Percentiles rank a stretch among this genome's conserved stretches.
These are phyloP conservation scores for Prosapia bicincta DNA, from an alignment of 2,888 invertebrate species.

Conservation along the genomic window DNA sequence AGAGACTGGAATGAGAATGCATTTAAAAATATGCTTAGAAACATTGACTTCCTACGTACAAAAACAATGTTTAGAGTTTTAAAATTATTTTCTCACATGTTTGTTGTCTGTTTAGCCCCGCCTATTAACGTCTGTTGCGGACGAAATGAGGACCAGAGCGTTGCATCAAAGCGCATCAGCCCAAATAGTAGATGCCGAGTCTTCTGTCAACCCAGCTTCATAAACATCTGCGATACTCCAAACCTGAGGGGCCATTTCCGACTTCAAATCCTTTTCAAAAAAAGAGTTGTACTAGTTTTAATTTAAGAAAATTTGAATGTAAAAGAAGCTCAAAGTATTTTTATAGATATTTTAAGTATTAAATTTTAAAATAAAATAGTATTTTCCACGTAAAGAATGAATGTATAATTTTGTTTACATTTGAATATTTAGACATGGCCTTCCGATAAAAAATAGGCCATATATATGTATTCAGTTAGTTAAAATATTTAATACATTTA, in stretches of 20 bases:
- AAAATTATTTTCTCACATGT: no score
- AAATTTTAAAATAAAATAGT: neutral
- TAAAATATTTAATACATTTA: neutral
- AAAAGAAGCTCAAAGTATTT: constrained; percentile 21
- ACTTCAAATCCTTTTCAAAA: neutral
- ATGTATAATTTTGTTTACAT: neutral
- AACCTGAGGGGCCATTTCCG: neutral
- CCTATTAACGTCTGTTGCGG: constrained; percentile 33
- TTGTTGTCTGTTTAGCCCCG: constrained; percentile 31
- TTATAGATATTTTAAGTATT: constrained; percentile 7
- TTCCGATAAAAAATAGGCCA: no score
- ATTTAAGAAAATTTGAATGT: neutral
- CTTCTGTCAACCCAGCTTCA: neutral
- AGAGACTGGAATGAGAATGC: no score
- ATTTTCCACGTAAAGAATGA: neutral
- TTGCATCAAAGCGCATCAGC: constrained; percentile 27
- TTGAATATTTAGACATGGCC: no score
- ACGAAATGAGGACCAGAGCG: constrained; percentile 34
- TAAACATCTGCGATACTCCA: neutral
- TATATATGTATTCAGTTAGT: neutral
- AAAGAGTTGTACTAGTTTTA: neutral
- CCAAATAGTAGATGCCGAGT: constrained; percentile 4
- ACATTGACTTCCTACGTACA: no score
- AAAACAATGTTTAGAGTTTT: no score
- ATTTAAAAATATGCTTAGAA: no score